A percentile compares a stretch with the other conserved stretches of the same genome.
phyloP scores from a whole-genome alignment of 2,888 invertebrate genomes.

The Limnephilus auricula region DNA sequence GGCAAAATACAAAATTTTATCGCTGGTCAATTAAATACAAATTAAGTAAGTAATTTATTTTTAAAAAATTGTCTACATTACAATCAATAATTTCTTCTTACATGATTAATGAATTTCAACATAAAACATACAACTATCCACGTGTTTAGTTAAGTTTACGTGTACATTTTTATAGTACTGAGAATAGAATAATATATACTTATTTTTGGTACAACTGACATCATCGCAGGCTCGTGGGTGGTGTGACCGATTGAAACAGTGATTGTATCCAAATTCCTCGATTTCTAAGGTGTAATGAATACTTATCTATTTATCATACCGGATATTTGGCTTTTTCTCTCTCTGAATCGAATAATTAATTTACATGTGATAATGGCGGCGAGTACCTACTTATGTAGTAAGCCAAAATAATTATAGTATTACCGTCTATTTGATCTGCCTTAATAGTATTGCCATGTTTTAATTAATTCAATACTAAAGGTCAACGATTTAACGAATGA shows the following conservation, averaged over 20 bases:
- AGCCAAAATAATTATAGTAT: not conserved
- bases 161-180: not conserved
- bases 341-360: not conserved
- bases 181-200: constrained; percentile 12
- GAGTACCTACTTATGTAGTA: constrained; percentile 2
- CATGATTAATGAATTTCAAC: not conserved
- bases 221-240: constrained; percentile 25
- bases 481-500: not conserved
- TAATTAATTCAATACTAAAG: not conserved
- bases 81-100: not conserved
- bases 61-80: not conserved
- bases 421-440: not conserved
- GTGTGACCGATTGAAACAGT: constrained; percentile 10
- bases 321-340: not conserved
- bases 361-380: not conserved
- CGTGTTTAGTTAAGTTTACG: not conserved
- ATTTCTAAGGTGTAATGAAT: constrained; percentile 4
- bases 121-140: not conserved
- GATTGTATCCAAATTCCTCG: constrained; percentile 23
- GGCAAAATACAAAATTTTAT: not conserved
- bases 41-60: not conserved
- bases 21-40: not conserved
- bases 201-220: constrained; percentile 14
- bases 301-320: not conserved
- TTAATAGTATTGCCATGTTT: not conserved